Percentiles rank a stretch among this genome's conserved stretches.
Evolutionary conservation across 2,888 invertebrate species (phyloP).

Genomic region (Lapara coniferarum): DNA sequence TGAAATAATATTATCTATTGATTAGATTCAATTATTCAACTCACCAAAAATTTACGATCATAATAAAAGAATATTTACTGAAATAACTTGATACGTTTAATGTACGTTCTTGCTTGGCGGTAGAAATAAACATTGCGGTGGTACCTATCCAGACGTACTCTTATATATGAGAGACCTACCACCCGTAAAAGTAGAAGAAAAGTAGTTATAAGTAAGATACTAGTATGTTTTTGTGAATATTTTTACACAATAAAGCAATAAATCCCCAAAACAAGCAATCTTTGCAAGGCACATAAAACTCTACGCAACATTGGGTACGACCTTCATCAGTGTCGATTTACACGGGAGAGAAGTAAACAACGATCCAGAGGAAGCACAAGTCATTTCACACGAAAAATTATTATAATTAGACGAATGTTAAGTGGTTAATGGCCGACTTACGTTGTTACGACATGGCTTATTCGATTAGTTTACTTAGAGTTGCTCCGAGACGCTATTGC

Average conservation of each 20-base stretch:
- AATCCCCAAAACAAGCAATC: neutral
- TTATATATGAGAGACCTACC: no score
- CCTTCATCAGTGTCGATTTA: neutral
- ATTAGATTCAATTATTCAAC: no score
- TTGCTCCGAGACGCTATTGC: neutral
- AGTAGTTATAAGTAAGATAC: no score
- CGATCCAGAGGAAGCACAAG: neutral
- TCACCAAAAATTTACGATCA: no score
- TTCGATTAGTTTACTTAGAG: neutral
- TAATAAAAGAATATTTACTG: no score
- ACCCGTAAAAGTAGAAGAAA: no score
- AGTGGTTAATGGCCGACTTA: conserved; percentile 24
- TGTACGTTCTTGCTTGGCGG: no score
- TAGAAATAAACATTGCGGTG: no score
- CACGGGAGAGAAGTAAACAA: conserved; percentile 13
- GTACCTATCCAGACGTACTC: no score
- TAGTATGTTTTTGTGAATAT: no score
- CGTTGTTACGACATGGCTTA: conserved; percentile 21
- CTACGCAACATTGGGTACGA: neutral
- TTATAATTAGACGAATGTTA: conserved; percentile 24
- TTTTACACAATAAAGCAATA: conserved; percentile 2
- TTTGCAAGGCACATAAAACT: conserved; percentile 3
- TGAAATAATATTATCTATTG: no score
- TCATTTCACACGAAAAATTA: conserved; percentile 16
- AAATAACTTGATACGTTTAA: no score